phyloP scores from a whole-genome alignment of 2,113 vertebrate species.

The Axis porcinus region DNA sequence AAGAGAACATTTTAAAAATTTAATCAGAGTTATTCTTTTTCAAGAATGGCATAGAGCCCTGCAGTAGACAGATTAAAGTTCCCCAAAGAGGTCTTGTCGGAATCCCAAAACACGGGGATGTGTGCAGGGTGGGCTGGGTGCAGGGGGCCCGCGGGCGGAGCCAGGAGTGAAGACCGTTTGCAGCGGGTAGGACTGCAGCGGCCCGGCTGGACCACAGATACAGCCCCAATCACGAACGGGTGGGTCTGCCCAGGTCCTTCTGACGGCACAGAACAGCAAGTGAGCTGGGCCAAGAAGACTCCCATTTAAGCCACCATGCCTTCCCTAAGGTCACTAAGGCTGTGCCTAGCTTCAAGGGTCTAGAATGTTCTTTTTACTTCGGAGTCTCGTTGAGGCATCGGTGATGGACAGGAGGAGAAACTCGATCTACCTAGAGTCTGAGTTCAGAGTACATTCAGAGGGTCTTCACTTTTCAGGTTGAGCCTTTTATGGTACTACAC shows the following conservation, averaged over 20 bases:
- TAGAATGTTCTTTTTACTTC: background rate
- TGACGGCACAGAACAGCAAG: accelerated
- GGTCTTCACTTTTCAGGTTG: no score
- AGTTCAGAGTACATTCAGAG: background rate
- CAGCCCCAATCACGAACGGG: accelerated
- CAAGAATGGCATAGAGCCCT: background rate
- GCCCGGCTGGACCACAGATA: background rate
- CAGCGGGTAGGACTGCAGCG: accelerated
- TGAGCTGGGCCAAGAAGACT: background rate
- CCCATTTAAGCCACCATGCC: accelerated
- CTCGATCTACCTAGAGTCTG: accelerated
- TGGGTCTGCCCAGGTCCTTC: background rate
- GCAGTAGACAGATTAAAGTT: background rate
- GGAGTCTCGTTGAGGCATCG: accelerated
- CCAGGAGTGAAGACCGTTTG: background rate
- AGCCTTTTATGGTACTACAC: accelerated
- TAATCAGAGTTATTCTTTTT: background rate
- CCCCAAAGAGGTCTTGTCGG: background rate
- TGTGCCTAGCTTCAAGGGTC: accelerated
- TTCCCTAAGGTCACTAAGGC: accelerated
- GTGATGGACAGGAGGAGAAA: accelerated
- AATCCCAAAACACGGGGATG: background rate
- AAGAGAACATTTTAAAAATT: background rate
- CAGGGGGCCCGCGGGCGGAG: accelerated
- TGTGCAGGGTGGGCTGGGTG: accelerated